These are phyloP conservation scores for Drosophila acutilabella DNA, from an alignment of 2,888 invertebrate species.

Conservation along the genomic window DNA sequence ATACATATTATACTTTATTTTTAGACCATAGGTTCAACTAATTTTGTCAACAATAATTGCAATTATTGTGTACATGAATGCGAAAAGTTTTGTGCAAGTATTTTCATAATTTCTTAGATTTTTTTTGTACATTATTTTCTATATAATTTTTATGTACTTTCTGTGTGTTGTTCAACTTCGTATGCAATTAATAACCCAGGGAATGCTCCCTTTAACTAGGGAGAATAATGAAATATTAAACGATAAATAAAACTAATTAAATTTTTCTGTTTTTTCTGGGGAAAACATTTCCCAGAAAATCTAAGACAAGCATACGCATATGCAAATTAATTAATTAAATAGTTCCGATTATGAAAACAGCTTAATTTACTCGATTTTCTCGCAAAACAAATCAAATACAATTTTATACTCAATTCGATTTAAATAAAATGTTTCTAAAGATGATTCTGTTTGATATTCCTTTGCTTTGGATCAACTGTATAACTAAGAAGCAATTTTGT, in stretches of 20 bases:
- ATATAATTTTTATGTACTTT: constrained; percentile 12
- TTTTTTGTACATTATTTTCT: constrained; percentile 5
- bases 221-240: constrained; percentile 11
- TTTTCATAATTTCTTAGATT: constrained; percentile 11
- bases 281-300: background rate
- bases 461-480: constrained; percentile 11
- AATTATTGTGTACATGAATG: constrained; percentile 4
- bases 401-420: background rate
- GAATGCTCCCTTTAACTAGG: constrained; percentile 7
- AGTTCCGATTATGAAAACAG: constrained; percentile 17
- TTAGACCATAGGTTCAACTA: constrained; percentile 22
- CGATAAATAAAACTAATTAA: background rate
- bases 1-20: background rate
- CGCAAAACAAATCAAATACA: background rate
- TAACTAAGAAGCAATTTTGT: constrained; percentile 13
- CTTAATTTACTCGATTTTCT: constrained; percentile 6
- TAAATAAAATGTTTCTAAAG: background rate
- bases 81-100: constrained; percentile 16
- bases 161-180: constrained; percentile 12
- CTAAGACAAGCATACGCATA: constrained; percentile 34
- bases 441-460: constrained; percentile 7
- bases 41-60: constrained; percentile 9
- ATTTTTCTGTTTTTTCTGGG: constrained; percentile 14
- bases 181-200: constrained; percentile 19
- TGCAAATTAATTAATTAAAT: constrained; percentile 19